These are phyloP conservation scores for Agrochola lota DNA, from an alignment of 2,888 invertebrate species.

Conservation along the genomic window DNA sequence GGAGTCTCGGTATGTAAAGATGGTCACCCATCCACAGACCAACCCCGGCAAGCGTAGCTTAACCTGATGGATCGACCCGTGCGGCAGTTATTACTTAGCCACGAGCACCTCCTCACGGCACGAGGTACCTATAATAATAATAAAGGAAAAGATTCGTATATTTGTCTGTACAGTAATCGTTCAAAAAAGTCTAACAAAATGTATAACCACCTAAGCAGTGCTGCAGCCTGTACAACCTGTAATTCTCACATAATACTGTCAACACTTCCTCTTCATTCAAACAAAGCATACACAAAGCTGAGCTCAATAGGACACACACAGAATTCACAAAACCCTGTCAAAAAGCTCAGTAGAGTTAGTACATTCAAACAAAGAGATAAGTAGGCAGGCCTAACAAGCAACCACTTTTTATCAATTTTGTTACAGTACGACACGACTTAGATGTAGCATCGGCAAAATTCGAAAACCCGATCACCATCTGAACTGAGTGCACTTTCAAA, in stretches of 20 bases:
- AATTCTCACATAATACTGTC: constrained; percentile 31
- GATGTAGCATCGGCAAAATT: no score
- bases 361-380: constrained; percentile 22
- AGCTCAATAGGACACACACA: constrained; percentile 30
- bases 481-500: no score
- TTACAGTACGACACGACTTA: neutral
- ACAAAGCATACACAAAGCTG: constrained; percentile 31
- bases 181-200: constrained; percentile 9
- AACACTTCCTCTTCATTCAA: constrained; percentile 6
- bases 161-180: no score
- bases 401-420: neutral
- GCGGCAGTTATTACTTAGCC: no score
- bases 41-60: no score
- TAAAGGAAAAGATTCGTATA: neutral
- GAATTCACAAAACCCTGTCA: constrained; percentile 39
- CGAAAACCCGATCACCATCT: no score
- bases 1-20: no score
- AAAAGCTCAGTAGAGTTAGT: constrained; percentile 33
- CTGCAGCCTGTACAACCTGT: neutral
- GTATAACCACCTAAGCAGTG: neutral
- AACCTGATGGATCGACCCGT: no score
- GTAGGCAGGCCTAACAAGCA: neutral
- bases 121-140: no score
- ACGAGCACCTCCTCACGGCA: no score
- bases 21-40: no score